A percentile compares a stretch with the other conserved stretches of the same genome.
Evolutionary conservation across 2,797 vertebrate species (phyloP).

Genomic region (Podargus strigoides): DNA sequence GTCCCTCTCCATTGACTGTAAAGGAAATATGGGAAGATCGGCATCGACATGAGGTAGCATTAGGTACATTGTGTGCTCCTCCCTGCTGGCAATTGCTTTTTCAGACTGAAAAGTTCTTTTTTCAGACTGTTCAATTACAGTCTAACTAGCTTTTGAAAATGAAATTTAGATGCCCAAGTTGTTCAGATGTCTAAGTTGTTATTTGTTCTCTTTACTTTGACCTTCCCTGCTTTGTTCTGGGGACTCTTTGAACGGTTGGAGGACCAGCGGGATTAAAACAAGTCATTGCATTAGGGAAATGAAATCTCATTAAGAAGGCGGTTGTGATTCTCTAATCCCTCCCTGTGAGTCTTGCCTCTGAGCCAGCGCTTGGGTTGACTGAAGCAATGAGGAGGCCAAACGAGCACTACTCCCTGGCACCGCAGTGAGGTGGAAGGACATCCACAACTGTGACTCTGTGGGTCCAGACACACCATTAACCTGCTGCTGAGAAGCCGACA

Average conservation of each 20-base stretch:
- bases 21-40: background rate
- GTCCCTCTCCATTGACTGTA: background rate
- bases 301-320: background rate
- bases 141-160: background rate
- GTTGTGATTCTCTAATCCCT: background rate
- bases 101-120: background rate
- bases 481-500: background rate
- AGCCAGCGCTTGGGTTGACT: background rate
- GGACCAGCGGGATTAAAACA: background rate
- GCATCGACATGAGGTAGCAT: fast-evolving
- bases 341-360: background rate
- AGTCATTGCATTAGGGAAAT: background rate
- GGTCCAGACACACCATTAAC: background rate
- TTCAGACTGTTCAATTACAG: background rate
- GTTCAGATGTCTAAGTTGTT: background rate
- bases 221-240: background rate
- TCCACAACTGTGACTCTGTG: background rate
- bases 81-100: background rate
- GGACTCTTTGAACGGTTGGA: background rate
- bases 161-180: background rate
- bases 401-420: fast-evolving
- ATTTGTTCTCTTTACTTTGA: background rate
- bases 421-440: background rate
- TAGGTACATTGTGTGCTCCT: background rate
- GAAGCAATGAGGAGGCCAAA: background rate